A percentile compares a stretch with the other conserved stretches of the same genome.
Conservation (phyloP, 2,888 invertebrate species). For the Pyrochroa serraticornis region DNA sequence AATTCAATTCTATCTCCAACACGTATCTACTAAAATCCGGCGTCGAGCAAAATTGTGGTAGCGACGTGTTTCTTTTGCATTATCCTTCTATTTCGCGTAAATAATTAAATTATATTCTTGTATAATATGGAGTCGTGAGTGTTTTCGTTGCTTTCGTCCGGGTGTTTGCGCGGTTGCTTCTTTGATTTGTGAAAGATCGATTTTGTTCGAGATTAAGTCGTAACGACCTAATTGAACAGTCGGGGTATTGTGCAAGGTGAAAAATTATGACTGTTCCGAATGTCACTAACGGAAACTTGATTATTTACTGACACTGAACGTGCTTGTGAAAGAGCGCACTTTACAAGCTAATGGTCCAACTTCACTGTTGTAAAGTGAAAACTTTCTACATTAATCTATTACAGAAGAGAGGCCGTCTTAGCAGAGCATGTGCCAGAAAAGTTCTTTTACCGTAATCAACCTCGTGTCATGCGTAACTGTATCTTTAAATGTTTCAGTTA, state of each 20-base stretch:
- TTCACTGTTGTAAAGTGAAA: constrained; percentile 49
- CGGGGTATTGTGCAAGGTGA: constrained; percentile 25
- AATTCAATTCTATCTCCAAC: constrained; percentile 25
- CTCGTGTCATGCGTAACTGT: constrained; percentile 22
- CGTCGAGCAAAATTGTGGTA: constrained; percentile 11
- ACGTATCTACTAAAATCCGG: constrained; percentile 21
- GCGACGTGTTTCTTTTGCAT: constrained; percentile 19
- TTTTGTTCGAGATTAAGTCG: constrained; percentile 16
- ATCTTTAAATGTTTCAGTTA: constrained; percentile 2
- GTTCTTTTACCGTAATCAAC: constrained; percentile 28
- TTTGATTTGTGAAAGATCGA: constrained; percentile 16
- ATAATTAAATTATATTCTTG: constrained; percentile 21
- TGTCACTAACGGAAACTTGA: constrained; percentile 39
- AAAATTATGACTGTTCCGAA: constrained; percentile 32
- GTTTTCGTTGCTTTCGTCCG: not conserved
- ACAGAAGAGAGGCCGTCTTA: constrained; percentile 41
- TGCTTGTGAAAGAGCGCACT: constrained; percentile 44
- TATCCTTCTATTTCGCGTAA: constrained; percentile 15
- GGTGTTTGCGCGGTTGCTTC: constrained; percentile 1
- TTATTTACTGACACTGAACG: constrained; percentile 38
- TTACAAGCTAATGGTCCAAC: constrained; percentile 49
- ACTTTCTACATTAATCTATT: constrained; percentile 53
- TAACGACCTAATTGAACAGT: constrained; percentile 30
- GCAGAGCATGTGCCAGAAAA: constrained; percentile 35
- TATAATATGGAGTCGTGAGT: constrained; percentile 9